Evolutionary conservation across 2,888 invertebrate species (phyloP), one percentile per base, ranked within the genome.

Genomic region (Chymomyza fuscimana): DNA sequence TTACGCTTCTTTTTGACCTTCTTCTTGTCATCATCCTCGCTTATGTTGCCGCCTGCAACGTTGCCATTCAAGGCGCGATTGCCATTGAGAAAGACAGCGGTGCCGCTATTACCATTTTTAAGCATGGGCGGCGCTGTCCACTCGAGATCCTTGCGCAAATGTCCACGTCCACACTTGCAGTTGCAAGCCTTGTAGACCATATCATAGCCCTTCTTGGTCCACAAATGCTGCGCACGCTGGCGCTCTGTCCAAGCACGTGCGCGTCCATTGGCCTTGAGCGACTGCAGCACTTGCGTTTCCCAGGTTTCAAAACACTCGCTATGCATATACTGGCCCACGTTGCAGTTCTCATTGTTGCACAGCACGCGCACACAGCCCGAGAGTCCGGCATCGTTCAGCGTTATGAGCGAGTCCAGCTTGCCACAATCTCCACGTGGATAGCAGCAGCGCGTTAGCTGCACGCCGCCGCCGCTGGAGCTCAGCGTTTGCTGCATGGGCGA

Each of bases 181-280:
- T 96, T 96, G 93, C 98, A 99, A 7, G 97, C 97, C 89, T 98
- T 98, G 92, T 96, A 98, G 7, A 98, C 98, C 91, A 98, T 92
- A 92, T 99, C 98, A 93, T 98, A 98, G 66, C 98, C 98, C 92
- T 98, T 98, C 92, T 98, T 98, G 69, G 98, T 98, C 99, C 99
- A 99, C 71, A 99, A 93, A 92, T 98, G 98, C 93, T 98, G 98
- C 86, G 96, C 95, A 36, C 98, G 94, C 92, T 98, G 98, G 70
- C 97, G 94, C 91, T 98, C 98, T 51, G 97, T 97, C 98, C 98
- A 98, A 79, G 96, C 97, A 25, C 98, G 94, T 4, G 98, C 98
- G 50, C 98, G 93, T 63, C 98, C 97, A 92, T 97, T 97, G 50
- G 96, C 96, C 91, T 97, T 97, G 73, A 99, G 93, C 90, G 97